A percentile compares a stretch with the other conserved stretches of the same genome.
Conservation (phyloP, 2,888 invertebrate genomes). For the Trachelus tabidus region DNA sequence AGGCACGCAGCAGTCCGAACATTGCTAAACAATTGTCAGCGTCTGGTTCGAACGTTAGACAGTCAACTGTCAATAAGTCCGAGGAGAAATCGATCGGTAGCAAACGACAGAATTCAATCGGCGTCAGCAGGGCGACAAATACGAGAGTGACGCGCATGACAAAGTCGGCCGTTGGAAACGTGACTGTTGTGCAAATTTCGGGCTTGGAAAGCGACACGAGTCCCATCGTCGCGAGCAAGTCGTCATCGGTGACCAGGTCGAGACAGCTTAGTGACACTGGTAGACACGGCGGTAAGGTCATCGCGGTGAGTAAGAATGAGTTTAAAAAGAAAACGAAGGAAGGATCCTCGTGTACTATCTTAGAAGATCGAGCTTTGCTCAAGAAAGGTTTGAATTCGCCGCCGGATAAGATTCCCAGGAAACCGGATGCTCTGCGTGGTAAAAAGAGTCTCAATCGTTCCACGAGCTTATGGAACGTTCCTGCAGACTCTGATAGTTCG, state of each 20-base stretch:
- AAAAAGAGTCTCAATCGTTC: constrained; percentile 52
- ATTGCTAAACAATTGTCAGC: constrained; percentile 41
- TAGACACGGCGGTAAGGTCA: background rate
- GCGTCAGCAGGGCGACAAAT: background rate
- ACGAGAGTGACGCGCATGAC: background rate
- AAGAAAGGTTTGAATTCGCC: constrained; percentile 53
- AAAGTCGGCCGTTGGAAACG: constrained; percentile 24
- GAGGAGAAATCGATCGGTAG: constrained; percentile 13
- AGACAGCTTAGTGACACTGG: constrained; percentile 2
- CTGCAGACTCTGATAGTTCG: constrained; percentile 25
- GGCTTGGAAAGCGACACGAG: constrained; percentile 16
- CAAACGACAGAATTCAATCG: background rate
- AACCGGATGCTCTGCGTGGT: constrained; percentile 48
- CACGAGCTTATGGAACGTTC: constrained; percentile 54
- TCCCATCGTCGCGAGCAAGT: background rate
- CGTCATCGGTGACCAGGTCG: background rate
- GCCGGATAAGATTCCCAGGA: constrained; percentile 49
- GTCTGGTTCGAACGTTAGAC: constrained; percentile 2
- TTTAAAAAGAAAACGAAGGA: constrained; percentile 32
- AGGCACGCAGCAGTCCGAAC: constrained; percentile 59
- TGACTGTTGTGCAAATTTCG: constrained; percentile 38
- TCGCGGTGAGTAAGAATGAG: background rate
- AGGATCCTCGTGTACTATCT: constrained; percentile 53
- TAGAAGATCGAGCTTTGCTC: constrained; percentile 57
- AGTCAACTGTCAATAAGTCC: background rate